Conservation (phyloP, 2,888 invertebrate species). For the Oxystoma pomonae region DNA sequence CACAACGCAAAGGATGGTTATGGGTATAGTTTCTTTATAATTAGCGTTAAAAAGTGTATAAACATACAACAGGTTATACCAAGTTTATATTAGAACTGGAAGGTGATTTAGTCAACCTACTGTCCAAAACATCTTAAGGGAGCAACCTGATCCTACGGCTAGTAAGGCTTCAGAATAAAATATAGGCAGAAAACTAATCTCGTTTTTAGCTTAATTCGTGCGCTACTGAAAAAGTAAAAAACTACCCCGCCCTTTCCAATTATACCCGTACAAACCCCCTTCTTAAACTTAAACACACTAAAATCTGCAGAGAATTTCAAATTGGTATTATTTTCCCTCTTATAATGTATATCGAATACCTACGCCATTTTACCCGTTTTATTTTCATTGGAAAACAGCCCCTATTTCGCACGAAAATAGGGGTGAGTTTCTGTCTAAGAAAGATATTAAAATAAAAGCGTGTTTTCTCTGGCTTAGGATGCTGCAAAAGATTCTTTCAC, state of each 20-base stretch:
- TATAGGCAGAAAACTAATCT: too few relatives aligned
- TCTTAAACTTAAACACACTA: conserved; percentile 44
- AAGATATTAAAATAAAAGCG: conserved; percentile 23
- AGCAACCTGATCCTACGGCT: too few relatives aligned
- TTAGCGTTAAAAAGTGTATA: too few relatives aligned
- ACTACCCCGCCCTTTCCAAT: conserved; percentile 23
- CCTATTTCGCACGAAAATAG: conserved; percentile 37
- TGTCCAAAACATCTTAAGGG: too few relatives aligned
- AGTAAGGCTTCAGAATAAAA: too few relatives aligned
- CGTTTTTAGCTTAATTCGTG: too few relatives aligned
- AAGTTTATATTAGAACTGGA: too few relatives aligned
- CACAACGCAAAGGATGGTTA: too few relatives aligned
- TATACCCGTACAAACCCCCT: conserved; percentile 40
- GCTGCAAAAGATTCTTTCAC: not conserved
- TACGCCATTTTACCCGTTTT: conserved; percentile 41
- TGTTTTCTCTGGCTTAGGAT: too few relatives aligned
- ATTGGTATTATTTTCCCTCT: conserved; percentile 45
- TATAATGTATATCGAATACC: conserved; percentile 40
- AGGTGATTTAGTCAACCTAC: too few relatives aligned
- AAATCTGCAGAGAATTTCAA: conserved; percentile 46
- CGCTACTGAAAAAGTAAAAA: conserved; percentile 4
- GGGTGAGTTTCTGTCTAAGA: conserved; percentile 33
- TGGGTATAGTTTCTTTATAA: too few relatives aligned
- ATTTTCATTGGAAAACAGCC: conserved; percentile 35
- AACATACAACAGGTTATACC: too few relatives aligned